Conservation (phyloP, 2,797 vertebrate species). For the Pitangus sulphuratus region DNA sequence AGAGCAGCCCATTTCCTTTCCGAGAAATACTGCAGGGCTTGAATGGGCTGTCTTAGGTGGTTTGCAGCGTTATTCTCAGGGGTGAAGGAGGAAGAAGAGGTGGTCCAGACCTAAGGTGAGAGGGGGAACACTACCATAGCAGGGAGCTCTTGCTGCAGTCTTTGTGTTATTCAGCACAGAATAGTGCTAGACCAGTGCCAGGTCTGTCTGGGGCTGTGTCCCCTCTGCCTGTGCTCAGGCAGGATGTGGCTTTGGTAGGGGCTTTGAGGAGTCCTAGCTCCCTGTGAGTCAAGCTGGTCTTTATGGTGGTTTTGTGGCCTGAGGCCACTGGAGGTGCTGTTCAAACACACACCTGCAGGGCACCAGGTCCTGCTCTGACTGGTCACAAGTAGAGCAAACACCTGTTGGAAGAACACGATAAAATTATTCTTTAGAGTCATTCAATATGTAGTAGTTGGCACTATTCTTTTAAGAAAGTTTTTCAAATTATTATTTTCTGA, state of each 20-base stretch:
- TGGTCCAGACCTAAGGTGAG: no score
- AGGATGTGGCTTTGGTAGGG: rapidly evolving
- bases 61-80: neutral
- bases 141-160: neutral
- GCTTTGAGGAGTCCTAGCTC: neutral
- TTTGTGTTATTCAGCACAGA: rapidly evolving
- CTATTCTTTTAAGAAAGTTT: rapidly evolving
- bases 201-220: neutral
- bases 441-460: neutral
- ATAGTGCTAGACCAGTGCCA: neutral
- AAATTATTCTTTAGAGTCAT: neutral
- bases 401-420: neutral
- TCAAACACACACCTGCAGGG: neutral
- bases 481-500: neutral
- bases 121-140: rapidly evolving
- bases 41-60: neutral
- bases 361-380: neutral
- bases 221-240: neutral
- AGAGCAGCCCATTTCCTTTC: neutral
- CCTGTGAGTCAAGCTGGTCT: neutral
- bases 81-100: neutral
- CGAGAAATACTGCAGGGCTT: neutral
- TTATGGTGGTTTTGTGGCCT: neutral
- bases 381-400: neutral
- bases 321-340: neutral